Conservation (phyloP, 2,797 vertebrate genomes). For the Rhinella marina region DNA sequence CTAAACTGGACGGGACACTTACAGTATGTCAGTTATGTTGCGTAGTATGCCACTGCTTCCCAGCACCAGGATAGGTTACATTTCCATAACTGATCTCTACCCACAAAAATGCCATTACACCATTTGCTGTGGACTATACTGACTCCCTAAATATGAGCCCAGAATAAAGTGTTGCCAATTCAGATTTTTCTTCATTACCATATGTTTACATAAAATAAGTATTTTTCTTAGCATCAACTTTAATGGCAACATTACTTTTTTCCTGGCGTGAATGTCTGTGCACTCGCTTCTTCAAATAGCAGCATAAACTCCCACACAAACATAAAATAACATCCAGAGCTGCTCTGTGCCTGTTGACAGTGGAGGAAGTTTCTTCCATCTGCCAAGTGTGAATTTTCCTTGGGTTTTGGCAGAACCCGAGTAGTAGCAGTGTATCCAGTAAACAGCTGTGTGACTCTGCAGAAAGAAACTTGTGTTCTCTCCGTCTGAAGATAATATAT, state of each 20-base stretch:
- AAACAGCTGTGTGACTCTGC: constrained; percentile 55
- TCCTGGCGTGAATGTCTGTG: constrained; percentile 35
- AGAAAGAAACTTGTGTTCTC: constrained; percentile 53
- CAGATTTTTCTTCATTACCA: constrained; percentile 11
- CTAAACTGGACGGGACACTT: background rate
- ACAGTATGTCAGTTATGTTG: background rate
- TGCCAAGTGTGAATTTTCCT: constrained; percentile 60
- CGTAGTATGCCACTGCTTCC: background rate
- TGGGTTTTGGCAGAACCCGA: constrained; percentile 53
- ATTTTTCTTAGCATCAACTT: constrained; percentile 45
- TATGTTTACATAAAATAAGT: constrained; percentile 45
- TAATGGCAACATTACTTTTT: constrained; percentile 27
- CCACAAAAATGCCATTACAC: background rate
- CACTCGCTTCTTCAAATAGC: constrained; percentile 51
- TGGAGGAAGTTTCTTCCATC: constrained; percentile 53
- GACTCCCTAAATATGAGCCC: background rate
- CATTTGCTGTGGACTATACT: background rate
- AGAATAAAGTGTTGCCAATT: background rate
- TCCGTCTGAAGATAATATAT: constrained; percentile 30
- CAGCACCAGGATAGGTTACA: background rate
- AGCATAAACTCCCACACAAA: constrained; percentile 47
- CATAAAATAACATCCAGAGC: constrained; percentile 58
- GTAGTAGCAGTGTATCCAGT: constrained; percentile 50
- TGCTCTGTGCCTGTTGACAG: constrained; percentile 54
- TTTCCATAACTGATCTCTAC: background rate